phyloP scores from a whole-genome alignment of 2,888 invertebrate species.

The Notodonta dromedarius region DNA sequence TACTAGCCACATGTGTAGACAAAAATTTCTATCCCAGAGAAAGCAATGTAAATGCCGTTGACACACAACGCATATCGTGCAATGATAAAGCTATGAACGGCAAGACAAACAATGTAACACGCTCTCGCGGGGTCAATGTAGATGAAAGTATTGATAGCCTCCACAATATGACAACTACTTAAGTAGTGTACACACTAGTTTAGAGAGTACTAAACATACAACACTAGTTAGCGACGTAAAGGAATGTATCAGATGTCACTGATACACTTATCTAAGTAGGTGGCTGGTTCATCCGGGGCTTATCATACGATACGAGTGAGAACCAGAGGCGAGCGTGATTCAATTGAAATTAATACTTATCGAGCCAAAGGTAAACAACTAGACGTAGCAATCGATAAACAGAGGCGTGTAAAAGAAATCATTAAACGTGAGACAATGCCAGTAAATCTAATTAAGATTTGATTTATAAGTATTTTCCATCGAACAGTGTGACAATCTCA shows the following conservation, averaged over 20 bases:
- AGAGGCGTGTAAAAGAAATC: conserved; percentile 14
- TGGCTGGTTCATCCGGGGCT: neutral
- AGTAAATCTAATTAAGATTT: conserved; percentile 38
- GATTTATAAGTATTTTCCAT: conserved; percentile 45
- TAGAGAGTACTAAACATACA: neutral
- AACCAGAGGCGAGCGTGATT: neutral
- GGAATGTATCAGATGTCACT: neutral
- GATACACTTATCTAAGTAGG: conserved; percentile 8
- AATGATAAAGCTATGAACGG: conserved; percentile 35
- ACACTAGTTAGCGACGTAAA: neutral
- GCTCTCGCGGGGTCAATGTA: conserved; percentile 42
- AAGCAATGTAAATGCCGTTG: conserved; percentile 34
- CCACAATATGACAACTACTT: conserved; percentile 36
- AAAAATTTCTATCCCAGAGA: conserved; percentile 34
- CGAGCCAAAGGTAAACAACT: neutral
- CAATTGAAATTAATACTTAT: neutral
- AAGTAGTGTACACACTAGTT: conserved; percentile 7
- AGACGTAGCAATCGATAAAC: neutral
- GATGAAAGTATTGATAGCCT: conserved; percentile 55
- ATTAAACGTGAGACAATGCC: conserved; percentile 46
- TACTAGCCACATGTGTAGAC: conserved; percentile 8
- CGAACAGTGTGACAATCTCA: conserved; percentile 42
- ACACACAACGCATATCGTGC: conserved; percentile 32
- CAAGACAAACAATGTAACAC: conserved; percentile 37
- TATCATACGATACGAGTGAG: conserved; percentile 3